Percentiles rank a stretch among this genome's conserved stretches.
Conservation (phyloP, 2,113 vertebrate species). For the Peromyscus maniculatus region DNA sequence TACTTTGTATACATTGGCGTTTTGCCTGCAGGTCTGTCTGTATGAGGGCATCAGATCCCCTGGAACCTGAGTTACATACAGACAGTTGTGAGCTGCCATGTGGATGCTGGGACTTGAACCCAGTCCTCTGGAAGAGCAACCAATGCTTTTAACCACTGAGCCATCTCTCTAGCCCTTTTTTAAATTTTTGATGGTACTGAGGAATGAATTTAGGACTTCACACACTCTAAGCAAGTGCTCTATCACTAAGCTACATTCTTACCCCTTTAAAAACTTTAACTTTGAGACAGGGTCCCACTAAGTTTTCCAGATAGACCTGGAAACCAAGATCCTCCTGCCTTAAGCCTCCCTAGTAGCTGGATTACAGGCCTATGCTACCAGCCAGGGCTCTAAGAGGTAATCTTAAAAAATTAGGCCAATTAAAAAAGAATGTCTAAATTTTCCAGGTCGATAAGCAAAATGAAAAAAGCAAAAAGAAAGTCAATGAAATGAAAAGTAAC, state of each 20-base stretch:
- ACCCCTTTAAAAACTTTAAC: neutral
- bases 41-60: no score
- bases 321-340: neutral
- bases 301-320: neutral
- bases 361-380: neutral
- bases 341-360: neutral
- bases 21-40: neutral
- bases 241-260: neutral
- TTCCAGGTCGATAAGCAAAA: neutral
- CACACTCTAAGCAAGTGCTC: neutral
- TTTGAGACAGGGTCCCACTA: neutral
- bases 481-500: neutral
- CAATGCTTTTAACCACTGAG: no score
- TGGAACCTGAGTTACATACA: no score
- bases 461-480: neutral
- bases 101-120: no score
- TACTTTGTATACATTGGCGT: no score
- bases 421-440: neutral
- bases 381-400: neutral
- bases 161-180: no score
- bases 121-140: no score
- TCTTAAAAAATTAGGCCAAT: neutral
- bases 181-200: neutral
- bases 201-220: neutral
- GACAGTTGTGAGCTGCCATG: no score